These are phyloP conservation scores for Calidris pugnax DNA, from an alignment of 2,113 vertebrate genomes.

Conservation along the genomic window DNA sequence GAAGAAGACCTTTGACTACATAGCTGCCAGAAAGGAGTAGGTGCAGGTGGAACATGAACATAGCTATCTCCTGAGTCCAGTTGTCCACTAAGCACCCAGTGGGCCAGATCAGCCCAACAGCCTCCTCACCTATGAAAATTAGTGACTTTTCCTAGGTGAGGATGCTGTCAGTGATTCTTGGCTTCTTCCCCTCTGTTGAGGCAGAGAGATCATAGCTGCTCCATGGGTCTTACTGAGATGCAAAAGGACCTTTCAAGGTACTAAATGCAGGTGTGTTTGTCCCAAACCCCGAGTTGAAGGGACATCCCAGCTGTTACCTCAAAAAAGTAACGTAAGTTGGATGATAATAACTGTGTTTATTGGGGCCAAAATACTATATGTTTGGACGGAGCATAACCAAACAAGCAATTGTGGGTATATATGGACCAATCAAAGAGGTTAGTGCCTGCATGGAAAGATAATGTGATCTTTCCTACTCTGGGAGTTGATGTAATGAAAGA, in stretches of 20 bases:
- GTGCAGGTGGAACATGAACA: background rate
- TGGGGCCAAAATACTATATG: background rate
- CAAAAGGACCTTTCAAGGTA: background rate
- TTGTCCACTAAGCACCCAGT: background rate
- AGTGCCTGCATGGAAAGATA: background rate
- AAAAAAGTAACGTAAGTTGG: background rate
- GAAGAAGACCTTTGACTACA: background rate
- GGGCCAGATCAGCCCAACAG: background rate
- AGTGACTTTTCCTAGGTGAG: background rate
- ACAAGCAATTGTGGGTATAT: background rate
- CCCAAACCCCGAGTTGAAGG: background rate
- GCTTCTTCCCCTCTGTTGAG: background rate
- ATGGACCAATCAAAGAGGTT: background rate
- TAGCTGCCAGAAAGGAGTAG: background rate
- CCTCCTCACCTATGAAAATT: background rate
- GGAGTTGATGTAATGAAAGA: background rate
- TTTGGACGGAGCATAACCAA: background rate
- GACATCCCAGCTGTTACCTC: background rate
- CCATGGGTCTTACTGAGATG: background rate
- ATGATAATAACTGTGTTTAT: background rate
- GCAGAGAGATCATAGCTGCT: background rate
- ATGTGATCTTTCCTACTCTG: background rate
- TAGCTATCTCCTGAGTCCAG: background rate
- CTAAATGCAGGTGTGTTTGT: background rate
- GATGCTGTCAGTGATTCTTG: background rate